These are phyloP conservation scores for Sebastes fasciatus DNA, from an alignment of 2,113 vertebrate species.

Conservation along the genomic window DNA sequence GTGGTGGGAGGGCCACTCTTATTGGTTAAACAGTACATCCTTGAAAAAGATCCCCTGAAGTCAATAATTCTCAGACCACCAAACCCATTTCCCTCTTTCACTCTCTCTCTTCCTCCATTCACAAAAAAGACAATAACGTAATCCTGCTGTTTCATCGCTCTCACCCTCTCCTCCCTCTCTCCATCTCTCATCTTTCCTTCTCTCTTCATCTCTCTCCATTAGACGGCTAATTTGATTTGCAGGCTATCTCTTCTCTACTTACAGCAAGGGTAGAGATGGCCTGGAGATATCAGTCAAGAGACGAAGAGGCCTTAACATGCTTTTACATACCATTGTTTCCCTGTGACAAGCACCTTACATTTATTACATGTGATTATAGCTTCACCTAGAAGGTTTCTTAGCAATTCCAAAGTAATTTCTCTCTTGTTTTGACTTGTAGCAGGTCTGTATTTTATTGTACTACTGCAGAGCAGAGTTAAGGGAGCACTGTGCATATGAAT, in stretches of 20 bases:
- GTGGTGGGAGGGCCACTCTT: constrained; percentile 59
- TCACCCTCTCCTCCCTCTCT: constrained; percentile 59
- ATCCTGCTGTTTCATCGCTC: constrained; percentile 76
- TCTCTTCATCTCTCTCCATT: constrained; percentile 68
- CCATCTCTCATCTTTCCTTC: constrained; percentile 45
- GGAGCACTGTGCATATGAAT: not conserved
- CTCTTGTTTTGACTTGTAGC: not conserved
- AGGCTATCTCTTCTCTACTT: constrained; percentile 65
- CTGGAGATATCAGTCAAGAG: constrained; percentile 59
- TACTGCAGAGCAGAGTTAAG: not conserved
- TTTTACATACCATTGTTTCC: constrained; percentile 30
- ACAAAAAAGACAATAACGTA: constrained; percentile 72
- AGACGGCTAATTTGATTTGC: constrained; percentile 80
- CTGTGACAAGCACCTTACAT: not conserved
- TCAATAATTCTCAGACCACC: constrained; percentile 76
- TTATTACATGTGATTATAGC: constrained; percentile 9
- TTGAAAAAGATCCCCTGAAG: constrained; percentile 77
- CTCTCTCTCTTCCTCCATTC: constrained; percentile 63
- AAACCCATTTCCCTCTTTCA: constrained; percentile 65
- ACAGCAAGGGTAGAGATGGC: constrained; percentile 35
- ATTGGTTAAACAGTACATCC: constrained; percentile 75
- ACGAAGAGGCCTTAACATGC: constrained; percentile 34
- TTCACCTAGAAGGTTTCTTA: not conserved
- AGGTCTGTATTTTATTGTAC: not conserved
- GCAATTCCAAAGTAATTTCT: not conserved